These are phyloP conservation scores for Silurus asotus DNA, from an alignment of 2,113 vertebrate genomes.

Conservation along the genomic window DNA sequence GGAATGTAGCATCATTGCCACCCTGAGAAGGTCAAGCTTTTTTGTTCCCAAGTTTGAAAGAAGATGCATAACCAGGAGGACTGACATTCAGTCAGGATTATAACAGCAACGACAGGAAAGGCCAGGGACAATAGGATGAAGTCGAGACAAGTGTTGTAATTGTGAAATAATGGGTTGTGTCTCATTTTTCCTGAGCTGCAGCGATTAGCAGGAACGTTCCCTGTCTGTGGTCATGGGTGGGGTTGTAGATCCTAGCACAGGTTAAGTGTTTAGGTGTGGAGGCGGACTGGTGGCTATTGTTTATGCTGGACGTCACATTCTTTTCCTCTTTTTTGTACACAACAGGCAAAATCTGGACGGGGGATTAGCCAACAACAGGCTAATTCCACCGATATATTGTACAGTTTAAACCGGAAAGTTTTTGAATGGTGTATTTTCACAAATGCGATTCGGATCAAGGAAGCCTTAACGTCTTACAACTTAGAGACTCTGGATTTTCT, in stretches of 20 bases:
- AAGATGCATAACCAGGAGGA: background rate
- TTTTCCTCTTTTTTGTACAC: background rate
- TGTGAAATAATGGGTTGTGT: background rate
- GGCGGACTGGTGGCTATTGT: background rate
- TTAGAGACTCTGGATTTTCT: no score
- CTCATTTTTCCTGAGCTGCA: background rate
- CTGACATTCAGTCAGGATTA: background rate
- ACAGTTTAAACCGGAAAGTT: background rate
- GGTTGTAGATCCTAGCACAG: background rate
- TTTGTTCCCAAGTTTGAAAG: background rate
- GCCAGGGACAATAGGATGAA: background rate
- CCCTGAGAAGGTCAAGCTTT: background rate
- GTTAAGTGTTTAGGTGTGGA: slow-evolving; percentile 18
- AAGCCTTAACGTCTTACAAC: no score
- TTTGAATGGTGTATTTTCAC: background rate
- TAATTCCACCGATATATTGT: background rate
- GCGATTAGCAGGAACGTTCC: background rate
- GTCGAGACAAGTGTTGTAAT: background rate
- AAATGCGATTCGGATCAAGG: background rate
- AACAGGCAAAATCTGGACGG: background rate
- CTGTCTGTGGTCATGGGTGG: background rate
- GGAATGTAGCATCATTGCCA: background rate
- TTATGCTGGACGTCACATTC: background rate
- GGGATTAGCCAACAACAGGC: background rate
- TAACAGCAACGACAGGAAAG: background rate